These are phyloP conservation scores for Leucania comma DNA, from an alignment of 2,888 invertebrate species.

Conservation along the genomic window DNA sequence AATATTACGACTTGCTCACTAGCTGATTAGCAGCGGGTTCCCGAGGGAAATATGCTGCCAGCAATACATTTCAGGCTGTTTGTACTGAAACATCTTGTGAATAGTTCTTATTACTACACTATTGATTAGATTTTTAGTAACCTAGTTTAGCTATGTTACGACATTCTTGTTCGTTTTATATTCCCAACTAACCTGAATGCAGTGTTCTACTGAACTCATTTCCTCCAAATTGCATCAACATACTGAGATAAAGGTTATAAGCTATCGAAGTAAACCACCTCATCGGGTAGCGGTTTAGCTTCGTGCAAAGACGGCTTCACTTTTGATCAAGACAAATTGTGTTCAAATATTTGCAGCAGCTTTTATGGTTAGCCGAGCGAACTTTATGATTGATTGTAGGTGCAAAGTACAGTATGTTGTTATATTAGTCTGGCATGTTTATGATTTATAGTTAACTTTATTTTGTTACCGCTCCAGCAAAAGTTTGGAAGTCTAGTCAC, in stretches of 20 bases:
- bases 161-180: background rate
- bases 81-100: conserved; percentile 42
- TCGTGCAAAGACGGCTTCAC: conserved; percentile 29
- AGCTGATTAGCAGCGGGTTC: conserved; percentile 57
- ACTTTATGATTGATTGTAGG: conserved; percentile 62
- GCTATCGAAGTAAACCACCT: conserved; percentile 13
- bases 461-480: conserved; percentile 30
- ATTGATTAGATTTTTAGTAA: conserved; percentile 21
- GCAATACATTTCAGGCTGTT: conserved; percentile 33
- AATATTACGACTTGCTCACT: conserved; percentile 53
- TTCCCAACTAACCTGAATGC: background rate
- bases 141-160: background rate
- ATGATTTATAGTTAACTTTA: conserved; percentile 39
- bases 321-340: conserved; percentile 63
- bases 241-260: conserved; percentile 22
- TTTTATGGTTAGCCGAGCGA: conserved; percentile 48
- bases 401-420: conserved; percentile 46
- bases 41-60: conserved; percentile 59
- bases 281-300: conserved; percentile 19
- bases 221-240: conserved; percentile 6
- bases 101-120: conserved; percentile 30
- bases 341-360: conserved; percentile 52
- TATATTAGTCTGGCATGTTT: conserved; percentile 38
- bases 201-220: background rate
- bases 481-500: conserved; percentile 45